phyloP scores from a whole-genome alignment of 2,797 vertebrate genomes.

The Lepus townsendii region DNA sequence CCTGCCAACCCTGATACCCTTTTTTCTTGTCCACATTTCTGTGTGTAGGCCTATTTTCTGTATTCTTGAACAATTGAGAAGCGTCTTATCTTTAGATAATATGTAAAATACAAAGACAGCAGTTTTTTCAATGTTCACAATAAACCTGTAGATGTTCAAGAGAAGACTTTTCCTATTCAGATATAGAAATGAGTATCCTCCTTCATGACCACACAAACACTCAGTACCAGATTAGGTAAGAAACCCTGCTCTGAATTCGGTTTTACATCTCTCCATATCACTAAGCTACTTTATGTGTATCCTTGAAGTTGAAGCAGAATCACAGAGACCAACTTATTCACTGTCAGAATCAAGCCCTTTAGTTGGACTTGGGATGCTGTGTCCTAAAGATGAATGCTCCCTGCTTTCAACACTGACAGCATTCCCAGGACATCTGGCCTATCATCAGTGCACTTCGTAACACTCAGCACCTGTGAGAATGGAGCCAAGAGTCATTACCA shows the following conservation, averaged over 20 bases:
- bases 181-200: not conserved
- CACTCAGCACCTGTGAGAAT: not conserved
- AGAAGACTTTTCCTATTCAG: not conserved
- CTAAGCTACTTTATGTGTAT: not conserved
- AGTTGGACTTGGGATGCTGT: not conserved
- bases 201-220: not conserved
- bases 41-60: not conserved
- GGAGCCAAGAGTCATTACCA: not conserved
- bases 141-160: not conserved
- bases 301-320: not conserved
- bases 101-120: not conserved
- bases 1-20: rapidly evolving
- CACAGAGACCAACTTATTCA: not conserved
- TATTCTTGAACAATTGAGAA: not conserved
- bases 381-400: not conserved
- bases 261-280: not conserved
- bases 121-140: not conserved
- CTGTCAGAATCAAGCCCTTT: not conserved
- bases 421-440: not conserved
- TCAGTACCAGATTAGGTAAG: not conserved
- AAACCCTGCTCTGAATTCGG: not conserved
- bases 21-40: not conserved
- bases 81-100: not conserved
- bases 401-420: not conserved
- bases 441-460: not conserved